phyloP scores from a whole-genome alignment of 2,888 invertebrate genomes.

The Conistra vaccinii region DNA sequence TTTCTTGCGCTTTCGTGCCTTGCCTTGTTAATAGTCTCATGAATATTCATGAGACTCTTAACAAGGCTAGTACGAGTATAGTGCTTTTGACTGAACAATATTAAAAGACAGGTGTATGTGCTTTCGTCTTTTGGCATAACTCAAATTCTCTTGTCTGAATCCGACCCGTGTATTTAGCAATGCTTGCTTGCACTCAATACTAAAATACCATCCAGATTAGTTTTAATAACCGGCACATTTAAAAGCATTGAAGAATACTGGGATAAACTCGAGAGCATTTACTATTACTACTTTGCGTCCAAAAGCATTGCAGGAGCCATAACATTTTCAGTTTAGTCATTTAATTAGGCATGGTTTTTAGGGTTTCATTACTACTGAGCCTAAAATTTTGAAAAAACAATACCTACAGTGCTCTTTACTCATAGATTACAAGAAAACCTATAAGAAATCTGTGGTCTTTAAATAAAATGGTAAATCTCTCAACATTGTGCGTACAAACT shows the following conservation, averaged over 20 bases:
- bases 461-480: no score
- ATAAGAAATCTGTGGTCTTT: no score
- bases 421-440: no score
- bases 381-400: no score
- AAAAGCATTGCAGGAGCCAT: not conserved
- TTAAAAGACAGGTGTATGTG: not conserved
- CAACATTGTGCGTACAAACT: no score
- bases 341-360: not conserved
- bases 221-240: constrained; percentile 10
- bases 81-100: not conserved
- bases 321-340: not conserved
- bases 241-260: constrained; percentile 6
- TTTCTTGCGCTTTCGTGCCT: no score
- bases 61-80: not conserved
- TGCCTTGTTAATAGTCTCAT: no score
- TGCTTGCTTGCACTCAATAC: constrained; percentile 33
- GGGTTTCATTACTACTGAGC: no score
- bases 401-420: no score
- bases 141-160: constrained; percentile 1
- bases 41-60: not conserved
- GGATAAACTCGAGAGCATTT: not conserved
- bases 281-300: not conserved
- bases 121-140: constrained; percentile 27
- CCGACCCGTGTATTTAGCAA: constrained; percentile 8
- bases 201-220: constrained; percentile 28